These are phyloP conservation scores for Capitulum mitella DNA, from an alignment of 2,888 invertebrate species.

Conservation along the genomic window DNA sequence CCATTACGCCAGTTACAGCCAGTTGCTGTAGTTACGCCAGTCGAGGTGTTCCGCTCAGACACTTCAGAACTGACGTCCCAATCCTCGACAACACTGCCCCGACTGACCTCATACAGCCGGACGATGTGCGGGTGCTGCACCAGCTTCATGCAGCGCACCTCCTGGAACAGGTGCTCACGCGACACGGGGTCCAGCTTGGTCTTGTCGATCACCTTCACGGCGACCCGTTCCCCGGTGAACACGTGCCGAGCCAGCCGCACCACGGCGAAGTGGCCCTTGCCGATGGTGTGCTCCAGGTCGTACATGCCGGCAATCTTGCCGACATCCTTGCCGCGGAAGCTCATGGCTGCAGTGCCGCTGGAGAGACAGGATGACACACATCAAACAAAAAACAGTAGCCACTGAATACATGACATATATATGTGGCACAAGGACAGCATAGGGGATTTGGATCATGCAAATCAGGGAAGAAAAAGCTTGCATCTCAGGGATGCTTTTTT, in stretches of 20 bases:
- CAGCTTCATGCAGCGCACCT: slow-evolving; percentile 90
- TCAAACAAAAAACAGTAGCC: no score
- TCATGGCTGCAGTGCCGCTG: slow-evolving; percentile 31
- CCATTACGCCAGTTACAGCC: no score
- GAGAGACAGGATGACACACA: no score
- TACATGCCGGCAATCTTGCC: slow-evolving; percentile 93
- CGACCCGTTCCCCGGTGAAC: slow-evolving; percentile 97
- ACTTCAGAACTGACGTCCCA: no score
- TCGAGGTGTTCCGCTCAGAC: no score
- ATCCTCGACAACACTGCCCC: no score
- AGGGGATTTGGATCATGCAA: no score
- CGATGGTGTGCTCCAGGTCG: slow-evolving; percentile 93
- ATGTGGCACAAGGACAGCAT: no score
- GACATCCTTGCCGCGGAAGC: slow-evolving; percentile 46
- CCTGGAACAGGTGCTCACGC: slow-evolving; percentile 87
- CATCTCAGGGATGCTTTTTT: no score
- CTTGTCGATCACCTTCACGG: slow-evolving; percentile 96
- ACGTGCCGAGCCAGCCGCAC: slow-evolving; percentile 97
- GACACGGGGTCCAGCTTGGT: slow-evolving; percentile 94
- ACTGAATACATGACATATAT: no score
- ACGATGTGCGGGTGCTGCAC: slow-evolving; percentile 99
- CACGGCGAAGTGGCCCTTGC: slow-evolving; percentile 97
- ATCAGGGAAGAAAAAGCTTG: no score
- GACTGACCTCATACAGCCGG: slow-evolving; percentile 70
- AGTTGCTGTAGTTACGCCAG: no score